Evolutionary conservation across 2,797 vertebrate genomes (phyloP).

Genomic region (Sebastes reedi): DNA sequence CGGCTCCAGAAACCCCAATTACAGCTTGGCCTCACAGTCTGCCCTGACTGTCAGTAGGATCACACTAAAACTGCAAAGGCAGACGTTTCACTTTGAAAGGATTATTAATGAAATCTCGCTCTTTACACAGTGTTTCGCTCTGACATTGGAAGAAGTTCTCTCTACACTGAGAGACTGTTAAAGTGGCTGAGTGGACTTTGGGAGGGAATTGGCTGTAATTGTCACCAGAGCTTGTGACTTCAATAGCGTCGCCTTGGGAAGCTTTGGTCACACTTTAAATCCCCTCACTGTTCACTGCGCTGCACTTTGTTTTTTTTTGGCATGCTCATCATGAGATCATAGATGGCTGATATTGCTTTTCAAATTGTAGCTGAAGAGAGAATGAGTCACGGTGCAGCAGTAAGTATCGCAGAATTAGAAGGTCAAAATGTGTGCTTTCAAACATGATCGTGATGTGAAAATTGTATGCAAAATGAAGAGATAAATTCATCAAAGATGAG

Average conservation of each 20-base stretch:
- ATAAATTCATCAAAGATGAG: conserved; percentile 7
- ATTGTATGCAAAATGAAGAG: conserved; percentile 2
- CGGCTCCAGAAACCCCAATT: conserved; percentile 70
- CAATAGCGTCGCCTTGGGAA: conserved; percentile 39
- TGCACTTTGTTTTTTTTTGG: conserved; percentile 32
- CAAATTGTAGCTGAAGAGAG: conserved; percentile 12
- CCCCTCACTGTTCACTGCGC: conserved; percentile 7
- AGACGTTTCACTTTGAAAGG: conserved; percentile 75
- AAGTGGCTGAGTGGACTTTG: conserved; percentile 54
- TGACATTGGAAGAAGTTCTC: conserved; percentile 67
- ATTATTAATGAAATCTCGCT: conserved; percentile 78
- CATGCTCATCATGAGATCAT: conserved; percentile 39
- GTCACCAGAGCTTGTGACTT: conserved; percentile 57
- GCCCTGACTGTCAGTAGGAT: conserved; percentile 66
- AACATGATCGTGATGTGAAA: not conserved
- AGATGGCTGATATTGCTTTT: conserved; percentile 32
- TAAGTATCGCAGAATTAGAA: conserved; percentile 9
- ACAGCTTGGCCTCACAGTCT: conserved; percentile 58
- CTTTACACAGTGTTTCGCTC: conserved; percentile 67
- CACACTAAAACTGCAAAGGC: conserved; percentile 66
- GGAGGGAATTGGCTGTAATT: conserved; percentile 58
- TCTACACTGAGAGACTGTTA: conserved; percentile 51
- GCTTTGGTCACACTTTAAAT: conserved; percentile 59
- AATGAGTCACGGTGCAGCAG: not conserved
- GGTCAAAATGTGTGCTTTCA: conserved; percentile 24